Evolutionary conservation across 2,797 vertebrate species (phyloP).

Genomic region (Lemur catta): DNA sequence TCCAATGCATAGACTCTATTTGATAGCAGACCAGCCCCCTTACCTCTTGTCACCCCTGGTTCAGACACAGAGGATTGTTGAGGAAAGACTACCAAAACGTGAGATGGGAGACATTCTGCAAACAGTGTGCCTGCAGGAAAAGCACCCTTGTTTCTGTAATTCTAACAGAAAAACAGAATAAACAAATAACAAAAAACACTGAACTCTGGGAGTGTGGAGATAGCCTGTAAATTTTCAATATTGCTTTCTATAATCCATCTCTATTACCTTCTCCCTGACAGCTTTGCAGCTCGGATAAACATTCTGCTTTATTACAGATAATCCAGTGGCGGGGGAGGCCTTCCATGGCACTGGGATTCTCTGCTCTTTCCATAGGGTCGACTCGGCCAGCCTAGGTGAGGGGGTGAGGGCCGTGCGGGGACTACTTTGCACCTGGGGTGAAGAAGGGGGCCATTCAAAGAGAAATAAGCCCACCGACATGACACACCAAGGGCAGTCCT

Average conservation of each 20-base stretch:
- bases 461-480: not conserved
- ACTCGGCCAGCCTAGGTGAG: not conserved
- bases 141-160: not conserved
- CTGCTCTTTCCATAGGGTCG: not conserved
- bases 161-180: not conserved
- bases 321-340: not conserved
- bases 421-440: not conserved
- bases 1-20: not conserved
- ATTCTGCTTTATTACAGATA: constrained; percentile 20
- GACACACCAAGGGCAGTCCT: not conserved
- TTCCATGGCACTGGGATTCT: not conserved
- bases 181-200: not conserved
- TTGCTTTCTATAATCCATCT: constrained; percentile 37
- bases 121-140: not conserved
- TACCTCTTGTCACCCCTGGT: not conserved
- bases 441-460: not conserved
- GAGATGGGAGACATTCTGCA: constrained; percentile 21
- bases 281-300: not conserved
- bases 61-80: not conserved
- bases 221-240: not conserved
- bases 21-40: not conserved
- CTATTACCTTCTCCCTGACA: not conserved
- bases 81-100: not conserved
- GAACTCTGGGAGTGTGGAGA: constrained; percentile 18
- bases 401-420: not conserved